Conservation (phyloP, 2,113 vertebrate species). For the Mus musculus region DNA sequence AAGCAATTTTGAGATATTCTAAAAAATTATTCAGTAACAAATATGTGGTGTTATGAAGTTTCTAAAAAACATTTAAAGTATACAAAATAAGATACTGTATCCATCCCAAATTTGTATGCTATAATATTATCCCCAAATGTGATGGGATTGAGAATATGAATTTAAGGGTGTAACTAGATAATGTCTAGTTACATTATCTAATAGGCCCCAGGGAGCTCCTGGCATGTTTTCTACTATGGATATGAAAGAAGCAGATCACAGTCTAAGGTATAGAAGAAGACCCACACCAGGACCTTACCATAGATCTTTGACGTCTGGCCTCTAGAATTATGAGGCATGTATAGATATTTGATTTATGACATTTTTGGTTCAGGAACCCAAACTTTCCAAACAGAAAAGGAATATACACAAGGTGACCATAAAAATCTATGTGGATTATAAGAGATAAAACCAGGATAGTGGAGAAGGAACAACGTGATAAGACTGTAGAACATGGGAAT, state of each 20-base stretch:
- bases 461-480: background rate
- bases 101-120: background rate
- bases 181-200: too few species aligned
- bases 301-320: background rate
- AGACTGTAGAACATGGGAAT: background rate
- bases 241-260: background rate
- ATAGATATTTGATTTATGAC: background rate
- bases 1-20: too few species aligned
- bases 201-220: background rate
- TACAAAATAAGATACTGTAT: background rate
- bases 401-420: background rate
- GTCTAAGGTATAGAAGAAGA: background rate
- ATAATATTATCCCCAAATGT: background rate
- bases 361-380: background rate
- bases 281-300: background rate
- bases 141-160: background rate
- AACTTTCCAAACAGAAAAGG: background rate
- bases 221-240: background rate
- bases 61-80: conserved; percentile 1
- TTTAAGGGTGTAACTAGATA: too few species aligned
- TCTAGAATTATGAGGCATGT: background rate
- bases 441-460: background rate
- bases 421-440: background rate
- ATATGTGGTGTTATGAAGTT: background rate
- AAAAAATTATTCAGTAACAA: background rate